A percentile compares a stretch with the other conserved stretches of the same genome.
Conservation (phyloP, 2,113 vertebrate genomes). For the Pelodiscus sinensis region DNA sequence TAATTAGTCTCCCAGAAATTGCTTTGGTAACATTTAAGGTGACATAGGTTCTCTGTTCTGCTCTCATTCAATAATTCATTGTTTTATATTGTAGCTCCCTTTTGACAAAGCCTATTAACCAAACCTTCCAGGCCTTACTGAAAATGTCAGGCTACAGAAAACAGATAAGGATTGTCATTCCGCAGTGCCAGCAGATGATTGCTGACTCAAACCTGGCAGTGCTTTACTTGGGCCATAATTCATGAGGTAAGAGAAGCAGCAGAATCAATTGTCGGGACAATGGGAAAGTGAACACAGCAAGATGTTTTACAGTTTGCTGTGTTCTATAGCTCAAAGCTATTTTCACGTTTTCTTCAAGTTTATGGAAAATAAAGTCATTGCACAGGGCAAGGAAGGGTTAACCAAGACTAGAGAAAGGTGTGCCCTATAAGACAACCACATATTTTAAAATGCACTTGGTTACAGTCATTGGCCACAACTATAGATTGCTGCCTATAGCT, state of each 20-base stretch:
- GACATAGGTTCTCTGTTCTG: slow-evolving; percentile 33
- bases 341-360: slow-evolving; percentile 4
- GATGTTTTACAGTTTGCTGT: slow-evolving; percentile 39
- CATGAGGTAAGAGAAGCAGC: neutral
- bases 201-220: neutral
- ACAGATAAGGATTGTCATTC: slow-evolving; percentile 42
- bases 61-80: slow-evolving; percentile 65
- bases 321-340: neutral
- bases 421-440: neutral
- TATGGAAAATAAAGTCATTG: slow-evolving; percentile 1
- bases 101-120: slow-evolving; percentile 65
- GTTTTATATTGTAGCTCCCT: slow-evolving; percentile 45
- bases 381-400: neutral
- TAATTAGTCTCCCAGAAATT: slow-evolving; percentile 72
- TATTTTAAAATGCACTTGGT: neutral
- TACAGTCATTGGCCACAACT: neutral
- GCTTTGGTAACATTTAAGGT: slow-evolving; percentile 68
- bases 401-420: neutral
- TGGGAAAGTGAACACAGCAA: neutral
- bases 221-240: slow-evolving; percentile 42
- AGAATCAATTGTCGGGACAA: neutral
- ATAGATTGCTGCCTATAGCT: fast-evolving
- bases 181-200: slow-evolving; percentile 26
- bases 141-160: slow-evolving; percentile 58
- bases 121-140: slow-evolving; percentile 59